Conservation (phyloP, 2,113 vertebrate genomes). For the Eurypyga helias region DNA sequence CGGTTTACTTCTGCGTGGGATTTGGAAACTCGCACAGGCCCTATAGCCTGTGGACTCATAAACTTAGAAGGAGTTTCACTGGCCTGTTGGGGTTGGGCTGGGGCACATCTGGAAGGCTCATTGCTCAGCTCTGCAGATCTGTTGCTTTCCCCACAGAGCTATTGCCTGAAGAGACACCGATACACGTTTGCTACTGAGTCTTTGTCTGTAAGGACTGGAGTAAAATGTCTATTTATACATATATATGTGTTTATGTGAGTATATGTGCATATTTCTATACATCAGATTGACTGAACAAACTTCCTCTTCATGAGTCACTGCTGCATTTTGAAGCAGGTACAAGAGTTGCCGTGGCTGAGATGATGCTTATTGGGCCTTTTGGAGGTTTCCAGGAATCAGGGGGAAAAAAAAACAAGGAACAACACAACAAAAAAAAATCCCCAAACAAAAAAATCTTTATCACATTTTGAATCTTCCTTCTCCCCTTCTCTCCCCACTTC, state of each 20-base stretch:
- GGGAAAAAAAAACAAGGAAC: not conserved
- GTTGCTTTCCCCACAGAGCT: not conserved
- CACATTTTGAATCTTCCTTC: not conserved
- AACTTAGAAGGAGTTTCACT: accelerated
- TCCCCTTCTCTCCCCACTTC: not conserved
- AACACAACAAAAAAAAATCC: not conserved
- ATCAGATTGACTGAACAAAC: not conserved
- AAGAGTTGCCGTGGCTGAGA: not conserved
- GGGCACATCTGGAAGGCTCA: not conserved
- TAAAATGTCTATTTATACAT: not conserved
- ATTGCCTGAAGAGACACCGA: not conserved
- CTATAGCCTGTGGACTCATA: not conserved
- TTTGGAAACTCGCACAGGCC: not conserved
- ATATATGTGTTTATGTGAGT: not conserved
- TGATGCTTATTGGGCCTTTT: not conserved
- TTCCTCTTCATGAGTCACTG: not conserved
- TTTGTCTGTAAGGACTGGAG: not conserved
- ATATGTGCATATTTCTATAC: not conserved
- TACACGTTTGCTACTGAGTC: not conserved
- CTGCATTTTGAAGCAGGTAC: not conserved
- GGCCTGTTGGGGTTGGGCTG: not conserved
- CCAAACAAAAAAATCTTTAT: not conserved
- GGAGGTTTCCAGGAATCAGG: not conserved
- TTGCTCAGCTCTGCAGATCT: not conserved
- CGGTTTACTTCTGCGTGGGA: not conserved